Base-by-base conservation (phyloP, 2,113 vertebrate species). In the Carassius gibelio region DNA sequence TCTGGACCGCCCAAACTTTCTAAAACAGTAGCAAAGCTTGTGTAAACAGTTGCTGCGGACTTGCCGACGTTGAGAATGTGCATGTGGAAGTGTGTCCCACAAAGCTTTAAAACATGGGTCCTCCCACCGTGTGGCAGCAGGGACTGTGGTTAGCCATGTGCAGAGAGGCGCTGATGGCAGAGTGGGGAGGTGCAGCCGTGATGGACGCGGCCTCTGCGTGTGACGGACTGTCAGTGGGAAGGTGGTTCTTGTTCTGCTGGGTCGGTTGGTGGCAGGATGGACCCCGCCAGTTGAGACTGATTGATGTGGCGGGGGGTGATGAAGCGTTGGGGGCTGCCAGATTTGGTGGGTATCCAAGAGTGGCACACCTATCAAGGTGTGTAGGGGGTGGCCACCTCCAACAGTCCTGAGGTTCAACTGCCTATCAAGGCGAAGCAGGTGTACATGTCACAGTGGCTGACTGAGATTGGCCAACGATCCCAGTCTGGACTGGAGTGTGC, bases 261-360 rank as follows among this genome's bases (percentile, higher is more conserved):
- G 81, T 64, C 0, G 83, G 80, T 38, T 59, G n/a, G 81, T 84
- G 85, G 88, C 91, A 79, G 89, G 91, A 84, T 82, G 88, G 85
- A 38, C 84, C 66, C 84, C 75, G 50, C 89, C 91, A 92, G 85
- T 91, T 87, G 86, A 92, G 89, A 91, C 86, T 66, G 84, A 87
- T 85, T 88, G 91, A 85, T 68, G 21, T 88, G 90, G 91, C 89
- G 59, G 87, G 89, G 91, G 52, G 84, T 69, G 84, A 84, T 42
- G 83, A 87, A 78, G 84, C 83, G 8, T 81, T 75, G 83, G 89
- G 79, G 81, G 81, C 86, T 83, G 64, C 59, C 75, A 85, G 86
- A 55, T 42, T 89, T 89, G 85, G 82, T 48, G 75, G 89, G 90
- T 72, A 79, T 89, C 91, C 74, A 88, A 86, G 79, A 90, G 76